Percentiles rank a stretch among this genome's conserved stretches.
phyloP scores from a whole-genome alignment of 2,113 vertebrate species.

The Vulpes ferrilata region DNA sequence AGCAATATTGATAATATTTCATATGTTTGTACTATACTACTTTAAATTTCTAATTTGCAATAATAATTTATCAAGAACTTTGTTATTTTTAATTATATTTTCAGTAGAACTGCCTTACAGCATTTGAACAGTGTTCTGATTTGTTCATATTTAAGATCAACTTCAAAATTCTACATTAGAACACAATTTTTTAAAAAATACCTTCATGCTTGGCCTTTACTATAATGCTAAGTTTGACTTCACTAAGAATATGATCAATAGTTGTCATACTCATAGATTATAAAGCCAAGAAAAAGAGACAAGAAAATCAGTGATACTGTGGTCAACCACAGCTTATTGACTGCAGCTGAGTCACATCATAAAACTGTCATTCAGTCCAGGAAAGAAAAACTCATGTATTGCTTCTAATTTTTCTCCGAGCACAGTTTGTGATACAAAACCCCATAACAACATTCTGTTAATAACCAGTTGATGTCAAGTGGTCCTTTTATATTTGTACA shows the following conservation, averaged over 20 bases:
- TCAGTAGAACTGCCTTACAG: neutral
- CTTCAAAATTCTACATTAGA: conserved; percentile 44
- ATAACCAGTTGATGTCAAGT: neutral
- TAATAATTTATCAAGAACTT: neutral
- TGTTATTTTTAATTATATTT: conserved; percentile 19
- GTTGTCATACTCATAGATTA: conserved; percentile 50
- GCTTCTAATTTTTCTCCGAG: conserved; percentile 18
- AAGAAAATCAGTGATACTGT: conserved; percentile 24
- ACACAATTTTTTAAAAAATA: conserved; percentile 15
- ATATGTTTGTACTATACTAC: neutral
- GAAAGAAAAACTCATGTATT: neutral
- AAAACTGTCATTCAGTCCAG: conserved; percentile 39
- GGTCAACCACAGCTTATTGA: conserved; percentile 50
- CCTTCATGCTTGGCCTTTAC: conserved; percentile 39
- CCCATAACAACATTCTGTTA: neutral
- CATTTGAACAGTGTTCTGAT: neutral
- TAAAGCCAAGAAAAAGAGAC: neutral
- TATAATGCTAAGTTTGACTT: conserved; percentile 56
- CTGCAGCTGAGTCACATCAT: conserved; percentile 14
- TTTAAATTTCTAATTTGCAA: neutral
- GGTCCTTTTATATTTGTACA: neutral
- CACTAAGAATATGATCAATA: conserved; percentile 18
- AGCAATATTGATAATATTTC: neutral
- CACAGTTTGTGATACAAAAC: neutral
- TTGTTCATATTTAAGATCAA: conserved; percentile 32